Base-by-base conservation (phyloP, 2,888 invertebrate genomes). In the Torymus aiolomorphi region DNA sequence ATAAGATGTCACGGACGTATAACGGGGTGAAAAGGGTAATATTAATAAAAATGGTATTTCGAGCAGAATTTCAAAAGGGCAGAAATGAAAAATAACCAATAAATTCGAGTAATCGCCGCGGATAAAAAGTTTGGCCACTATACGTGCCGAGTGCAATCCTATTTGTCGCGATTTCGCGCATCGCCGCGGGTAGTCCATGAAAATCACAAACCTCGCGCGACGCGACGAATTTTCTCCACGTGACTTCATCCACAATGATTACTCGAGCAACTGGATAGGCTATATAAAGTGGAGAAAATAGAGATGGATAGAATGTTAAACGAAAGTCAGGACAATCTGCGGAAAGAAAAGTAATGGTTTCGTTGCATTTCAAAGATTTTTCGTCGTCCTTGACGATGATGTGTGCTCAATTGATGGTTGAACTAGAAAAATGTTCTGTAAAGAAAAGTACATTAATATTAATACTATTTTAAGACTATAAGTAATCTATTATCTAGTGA, bases 161-260 rank as follows among this genome's bases (percentile, higher is more conserved):
- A 61, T 71, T 72, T 31, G 13, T 24, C 51, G 2, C 62, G 16
- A 72, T 72, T 72, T 54, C 4, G 42, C 65, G 18, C 56, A 14
- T 49, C 24, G 49, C 49, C 65, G n/a, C n/a, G 57, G 57, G 49
- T 62, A 57, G 20, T 54, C 13, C 42, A 18, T 49, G 57, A 65
- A 74, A 66, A 57, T 74, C 49, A 56, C 51, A 52, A 52, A 62
- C 59, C 52, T 24, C 63, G 31, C 73, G 14, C 18, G 73, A 65
- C 73, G 54, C 18, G 63, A 62, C 42, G 56, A 52, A 73, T 65
- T 65, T 56, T 16, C 63, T 42, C 18, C 8, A 24, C 42, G 13
- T 42, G 54, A 54, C 56, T 63, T 16, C 42, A 62, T 52, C 1
- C 14, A 14, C 14, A 24, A n/a, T 24, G 61, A 61, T 61, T 20